Percentiles rank a stretch among this genome's conserved stretches.
phyloP scores from a whole-genome alignment of 2,888 invertebrate genomes.

The Lottia scabra region DNA sequence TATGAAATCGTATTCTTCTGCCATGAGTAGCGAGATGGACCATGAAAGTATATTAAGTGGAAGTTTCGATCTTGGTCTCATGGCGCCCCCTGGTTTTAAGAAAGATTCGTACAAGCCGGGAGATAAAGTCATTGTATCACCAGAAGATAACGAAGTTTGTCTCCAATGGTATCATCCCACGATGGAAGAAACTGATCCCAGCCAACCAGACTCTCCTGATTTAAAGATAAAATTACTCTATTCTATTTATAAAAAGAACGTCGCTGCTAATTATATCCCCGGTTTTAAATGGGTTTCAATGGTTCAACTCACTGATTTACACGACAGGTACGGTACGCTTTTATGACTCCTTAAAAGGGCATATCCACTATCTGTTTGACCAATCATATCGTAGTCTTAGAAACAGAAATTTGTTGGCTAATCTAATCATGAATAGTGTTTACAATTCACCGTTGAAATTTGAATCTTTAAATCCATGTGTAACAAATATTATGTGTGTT shows the following conservation, averaged over 20 bases:
- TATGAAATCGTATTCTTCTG: slow-evolving; percentile 43
- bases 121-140: slow-evolving; percentile 44
- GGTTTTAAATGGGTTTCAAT: slow-evolving; percentile 53
- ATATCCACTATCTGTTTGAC: no score
- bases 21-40: slow-evolving; percentile 37
- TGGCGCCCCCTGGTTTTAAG: slow-evolving; percentile 43
- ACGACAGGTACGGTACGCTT: slow-evolving; percentile 51
- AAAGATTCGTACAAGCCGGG: slow-evolving; percentile 36
- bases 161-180: slow-evolving; percentile 64
- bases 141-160: slow-evolving; percentile 54
- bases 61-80: slow-evolving; percentile 7
- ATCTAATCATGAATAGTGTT: no score
- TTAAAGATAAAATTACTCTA: slow-evolving; percentile 51
- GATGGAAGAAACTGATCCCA: slow-evolving; percentile 49
- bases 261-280: slow-evolving; percentile 24
- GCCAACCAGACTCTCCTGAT: slow-evolving; percentile 44
- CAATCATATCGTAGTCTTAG: no score
- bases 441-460: no score
- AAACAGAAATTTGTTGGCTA: no score
- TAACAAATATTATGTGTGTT: no score
- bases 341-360: no score
- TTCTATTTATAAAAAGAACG: slow-evolving; percentile 44
- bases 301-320: slow-evolving; percentile 55
- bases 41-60: slow-evolving; percentile 14
- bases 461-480: no score